Base-by-base conservation (phyloP, 2,888 invertebrate species). In the Lissocephala sabroskyi region DNA sequence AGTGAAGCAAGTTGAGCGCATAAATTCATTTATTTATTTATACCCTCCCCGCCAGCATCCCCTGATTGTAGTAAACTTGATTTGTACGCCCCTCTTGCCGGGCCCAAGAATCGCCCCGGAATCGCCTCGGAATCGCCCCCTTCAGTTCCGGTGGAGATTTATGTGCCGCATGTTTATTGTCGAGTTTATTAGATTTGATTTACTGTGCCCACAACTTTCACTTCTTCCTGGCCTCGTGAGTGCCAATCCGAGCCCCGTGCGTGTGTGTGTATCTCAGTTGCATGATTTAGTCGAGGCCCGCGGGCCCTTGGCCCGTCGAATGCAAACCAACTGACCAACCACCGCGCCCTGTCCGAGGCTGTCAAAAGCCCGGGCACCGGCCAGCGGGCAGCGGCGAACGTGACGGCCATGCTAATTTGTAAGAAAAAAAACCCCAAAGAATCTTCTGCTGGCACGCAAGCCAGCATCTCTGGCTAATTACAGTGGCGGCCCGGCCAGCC, bases 121-220 rank as follows among this genome's bases (percentile, higher is more conserved):
- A n/a, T n/a, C n/a, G n/a, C n/a, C n/a, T n/a, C n/a, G n/a, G n/a
- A n/a, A n/a, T n/a, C n/a, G n/a, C n/a, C n/a, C n/a, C 23, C 23
- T 5, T 23, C 30, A n/a, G 30, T 30, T n/a, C 52, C 40, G 14
- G 35, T 16, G 10, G 61, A 68, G 68, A 68, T 68, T 68, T 68
- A 68, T 68, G 70, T 53, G 66, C 4, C 56, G 52, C 74, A 63
- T 59, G 68, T 70, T 70, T 68, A 68, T 74, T 68, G 75, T 68
- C 62, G 75, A 70, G 75, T 74, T 68, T 68, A 68, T 68, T 68
- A 68, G 68, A 68, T 68, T 68, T 68, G 75, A 68, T 68, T 68
- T 68, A 68, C 70, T 68, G 54, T 52, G 61, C 61, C 51, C 41
- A 63, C 55, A 9, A 40, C 17, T 35, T 35, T 35, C 35, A 35